phyloP scores from a whole-genome alignment of 2,113 vertebrate species.

The Anthoscopus minutus region DNA sequence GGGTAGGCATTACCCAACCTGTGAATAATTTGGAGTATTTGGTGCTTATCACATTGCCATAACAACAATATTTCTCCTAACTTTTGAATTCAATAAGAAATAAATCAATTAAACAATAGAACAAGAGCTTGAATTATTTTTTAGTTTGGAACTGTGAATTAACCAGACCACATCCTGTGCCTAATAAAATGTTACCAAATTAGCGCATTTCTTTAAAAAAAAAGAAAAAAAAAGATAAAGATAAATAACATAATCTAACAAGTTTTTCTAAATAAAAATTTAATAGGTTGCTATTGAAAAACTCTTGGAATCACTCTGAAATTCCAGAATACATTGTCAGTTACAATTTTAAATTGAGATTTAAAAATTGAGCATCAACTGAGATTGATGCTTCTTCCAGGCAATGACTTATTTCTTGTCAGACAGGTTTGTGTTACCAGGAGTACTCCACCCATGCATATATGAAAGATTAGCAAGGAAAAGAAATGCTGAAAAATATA shows the following conservation, averaged over 20 bases:
- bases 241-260: rapidly evolving
- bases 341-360: not conserved
- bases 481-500: constrained; percentile 12
- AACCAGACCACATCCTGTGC: not conserved
- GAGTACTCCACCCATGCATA: constrained; percentile 18
- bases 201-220: not conserved
- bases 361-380: too few relatives aligned
- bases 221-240: too few relatives aligned
- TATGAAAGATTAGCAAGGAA: constrained; percentile 21
- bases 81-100: not conserved
- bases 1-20: not conserved
- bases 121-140: not conserved
- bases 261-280: not conserved
- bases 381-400: not conserved
- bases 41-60: not conserved
- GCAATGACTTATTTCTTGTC: not conserved
- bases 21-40: not conserved
- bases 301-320: not conserved
- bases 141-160: not conserved
- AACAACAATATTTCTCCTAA: not conserved
- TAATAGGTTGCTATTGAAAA: not conserved
- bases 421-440: not conserved
- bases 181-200: not conserved
- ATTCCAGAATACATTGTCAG: not conserved
- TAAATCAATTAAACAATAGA: not conserved